These are phyloP conservation scores for Volucella zonaria DNA, from an alignment of 2,888 invertebrate species.

Conservation along the genomic window DNA sequence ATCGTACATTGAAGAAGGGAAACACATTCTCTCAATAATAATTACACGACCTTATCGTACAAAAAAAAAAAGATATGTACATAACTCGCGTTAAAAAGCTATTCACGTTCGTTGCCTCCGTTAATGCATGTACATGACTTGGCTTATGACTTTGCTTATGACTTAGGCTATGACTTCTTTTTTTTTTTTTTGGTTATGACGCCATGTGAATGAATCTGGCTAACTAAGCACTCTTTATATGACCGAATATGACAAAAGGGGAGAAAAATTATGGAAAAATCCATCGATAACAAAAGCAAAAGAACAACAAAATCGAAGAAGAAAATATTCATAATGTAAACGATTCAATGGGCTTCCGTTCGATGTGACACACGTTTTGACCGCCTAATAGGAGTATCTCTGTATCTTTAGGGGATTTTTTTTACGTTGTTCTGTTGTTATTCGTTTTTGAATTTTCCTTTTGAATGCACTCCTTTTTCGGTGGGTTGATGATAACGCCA, in stretches of 20 bases:
- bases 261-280: slow-evolving; percentile 67
- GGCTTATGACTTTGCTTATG: neutral
- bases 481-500: slow-evolving; percentile 69
- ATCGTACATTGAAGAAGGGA: slow-evolving; percentile 24
- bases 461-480: slow-evolving; percentile 67
- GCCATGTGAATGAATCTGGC: slow-evolving; percentile 50
- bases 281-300: slow-evolving; percentile 55
- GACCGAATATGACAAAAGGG: slow-evolving; percentile 71
- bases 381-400: slow-evolving; percentile 32
- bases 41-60: slow-evolving; percentile 69
- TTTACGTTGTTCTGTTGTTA: neutral
- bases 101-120: slow-evolving; percentile 68
- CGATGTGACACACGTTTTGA: slow-evolving; percentile 58
- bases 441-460: slow-evolving; percentile 34
- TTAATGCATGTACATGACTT: slow-evolving; percentile 30
- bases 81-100: slow-evolving; percentile 64
- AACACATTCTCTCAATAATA: slow-evolving; percentile 66
- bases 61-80: neutral
- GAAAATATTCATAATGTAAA: slow-evolving; percentile 40
- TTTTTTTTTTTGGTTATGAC: slow-evolving; percentile 24
- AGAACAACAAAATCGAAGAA: slow-evolving; percentile 52
- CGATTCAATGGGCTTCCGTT: slow-evolving; percentile 65
- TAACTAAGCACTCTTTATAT: slow-evolving; percentile 55
- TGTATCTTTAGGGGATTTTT: slow-evolving; percentile 25
- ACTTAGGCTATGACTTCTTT: too few relatives aligned